Conservation (phyloP, 2,888 invertebrate species). For the Agrilus cyanescens region DNA sequence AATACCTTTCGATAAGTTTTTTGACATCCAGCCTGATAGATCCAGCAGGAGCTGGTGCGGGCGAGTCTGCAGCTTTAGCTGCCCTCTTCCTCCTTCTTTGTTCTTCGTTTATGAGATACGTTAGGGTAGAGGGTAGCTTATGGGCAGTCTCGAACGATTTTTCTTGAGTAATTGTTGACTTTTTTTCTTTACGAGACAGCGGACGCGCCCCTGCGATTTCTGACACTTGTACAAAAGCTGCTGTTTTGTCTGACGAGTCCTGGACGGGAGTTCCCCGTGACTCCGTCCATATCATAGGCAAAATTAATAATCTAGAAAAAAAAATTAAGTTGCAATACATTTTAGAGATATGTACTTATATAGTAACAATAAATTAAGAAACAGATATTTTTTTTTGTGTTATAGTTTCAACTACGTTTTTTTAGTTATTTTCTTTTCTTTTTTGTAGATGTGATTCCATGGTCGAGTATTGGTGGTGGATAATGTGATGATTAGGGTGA, state of each 20-base stretch:
- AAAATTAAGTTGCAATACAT: constrained; percentile 6
- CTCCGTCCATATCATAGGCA: constrained; percentile 12
- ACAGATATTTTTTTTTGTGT: no score
- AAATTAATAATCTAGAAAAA: constrained; percentile 24
- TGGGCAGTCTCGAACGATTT: constrained; percentile 57
- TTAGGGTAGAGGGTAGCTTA: constrained; percentile 48
- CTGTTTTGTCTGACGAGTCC: no score
- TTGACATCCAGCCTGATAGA: constrained; percentile 29
- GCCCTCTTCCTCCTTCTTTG: constrained; percentile 22
- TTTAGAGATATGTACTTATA: no score
- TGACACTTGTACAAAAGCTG: constrained; percentile 39
- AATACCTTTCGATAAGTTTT: constrained; percentile 29
- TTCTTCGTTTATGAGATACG: constrained; percentile 28
- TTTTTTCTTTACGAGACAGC: constrained; percentile 29
- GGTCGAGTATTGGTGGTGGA: no score
- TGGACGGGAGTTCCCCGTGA: no score
- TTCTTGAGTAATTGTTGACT: constrained; percentile 18
- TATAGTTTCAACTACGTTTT: no score
- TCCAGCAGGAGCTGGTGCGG: constrained; percentile 33
- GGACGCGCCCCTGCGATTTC: constrained; percentile 26
- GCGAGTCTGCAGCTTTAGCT: constrained; percentile 20
- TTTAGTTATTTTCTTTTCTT: no score
- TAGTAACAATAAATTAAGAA: no score
- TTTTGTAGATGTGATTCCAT: no score
- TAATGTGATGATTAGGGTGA: no score